Percentiles rank a stretch among this genome's conserved stretches.
Conservation (phyloP, 2,797 vertebrate genomes). For the Brotula barbata region DNA sequence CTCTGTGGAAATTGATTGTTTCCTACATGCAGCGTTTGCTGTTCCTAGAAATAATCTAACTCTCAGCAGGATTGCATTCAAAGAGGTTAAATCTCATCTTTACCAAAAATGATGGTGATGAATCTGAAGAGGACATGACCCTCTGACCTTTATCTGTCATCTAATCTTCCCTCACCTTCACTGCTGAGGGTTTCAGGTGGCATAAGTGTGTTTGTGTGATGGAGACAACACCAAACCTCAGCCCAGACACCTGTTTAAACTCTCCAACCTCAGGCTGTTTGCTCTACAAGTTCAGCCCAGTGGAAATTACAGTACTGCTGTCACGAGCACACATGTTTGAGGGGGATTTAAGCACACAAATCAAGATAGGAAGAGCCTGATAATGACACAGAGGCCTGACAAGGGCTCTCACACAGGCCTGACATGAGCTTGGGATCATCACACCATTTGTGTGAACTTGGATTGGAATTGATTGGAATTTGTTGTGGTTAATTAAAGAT, state of each 20-base stretch:
- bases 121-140: constrained; percentile 29
- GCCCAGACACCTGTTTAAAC: constrained; percentile 80
- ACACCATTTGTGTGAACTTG: too few species aligned
- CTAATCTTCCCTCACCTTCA: constrained; percentile 15
- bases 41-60: not conserved
- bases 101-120: not conserved
- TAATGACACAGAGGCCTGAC: constrained; percentile 9
- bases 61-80: too few species aligned
- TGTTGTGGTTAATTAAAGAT: not conserved
- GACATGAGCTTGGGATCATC: not conserved
- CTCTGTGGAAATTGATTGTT: constrained; percentile 16
- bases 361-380: constrained; percentile 42
- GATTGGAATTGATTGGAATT: too few species aligned
- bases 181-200: constrained; percentile 14
- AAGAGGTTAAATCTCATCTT: too few species aligned
- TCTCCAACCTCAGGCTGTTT: constrained; percentile 62
- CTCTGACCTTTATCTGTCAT: constrained; percentile 31
- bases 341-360: constrained; percentile 22
- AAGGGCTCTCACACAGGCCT: not conserved
- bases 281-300: constrained; percentile 47
- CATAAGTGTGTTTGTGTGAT: constrained; percentile 52
- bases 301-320: constrained; percentile 34
- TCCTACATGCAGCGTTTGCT: not conserved
- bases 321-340: constrained; percentile 25
- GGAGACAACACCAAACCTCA: constrained; percentile 53